phyloP scores from a whole-genome alignment of 2,797 vertebrate species.

The Podarcis lilfordi region DNA sequence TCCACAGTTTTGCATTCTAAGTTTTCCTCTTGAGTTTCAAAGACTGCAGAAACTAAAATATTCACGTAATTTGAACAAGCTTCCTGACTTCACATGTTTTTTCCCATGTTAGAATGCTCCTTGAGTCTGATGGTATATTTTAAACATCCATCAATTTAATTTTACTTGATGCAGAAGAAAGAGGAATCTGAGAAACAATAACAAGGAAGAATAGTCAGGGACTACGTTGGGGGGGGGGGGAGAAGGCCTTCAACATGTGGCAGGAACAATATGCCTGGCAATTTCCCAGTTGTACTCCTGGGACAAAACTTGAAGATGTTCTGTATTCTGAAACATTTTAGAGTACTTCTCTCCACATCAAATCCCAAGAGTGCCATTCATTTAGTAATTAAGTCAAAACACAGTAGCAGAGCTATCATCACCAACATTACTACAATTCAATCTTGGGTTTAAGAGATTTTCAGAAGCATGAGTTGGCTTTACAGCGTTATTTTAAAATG shows the following conservation, averaged over 20 bases:
- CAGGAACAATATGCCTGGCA: neutral
- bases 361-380: neutral
- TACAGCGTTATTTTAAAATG: neutral
- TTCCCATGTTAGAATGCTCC: neutral
- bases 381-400: slow-evolving; percentile 2
- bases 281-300: neutral
- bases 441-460: neutral
- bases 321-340: neutral
- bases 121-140: neutral
- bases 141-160: neutral
- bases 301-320: neutral
- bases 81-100: neutral
- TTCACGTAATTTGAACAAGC: neutral
- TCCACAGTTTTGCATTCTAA: neutral
- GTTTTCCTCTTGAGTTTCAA: neutral
- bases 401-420: neutral
- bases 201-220: neutral
- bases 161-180: neutral
- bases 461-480: neutral
- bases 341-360: neutral
- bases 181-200: neutral
- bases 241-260: too few relatives aligned
- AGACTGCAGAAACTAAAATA: neutral
- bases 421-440: neutral
- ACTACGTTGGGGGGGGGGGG: neutral